Base-by-base conservation (phyloP, 2,888 invertebrate species). In the Drosophila paramelanica region DNA sequence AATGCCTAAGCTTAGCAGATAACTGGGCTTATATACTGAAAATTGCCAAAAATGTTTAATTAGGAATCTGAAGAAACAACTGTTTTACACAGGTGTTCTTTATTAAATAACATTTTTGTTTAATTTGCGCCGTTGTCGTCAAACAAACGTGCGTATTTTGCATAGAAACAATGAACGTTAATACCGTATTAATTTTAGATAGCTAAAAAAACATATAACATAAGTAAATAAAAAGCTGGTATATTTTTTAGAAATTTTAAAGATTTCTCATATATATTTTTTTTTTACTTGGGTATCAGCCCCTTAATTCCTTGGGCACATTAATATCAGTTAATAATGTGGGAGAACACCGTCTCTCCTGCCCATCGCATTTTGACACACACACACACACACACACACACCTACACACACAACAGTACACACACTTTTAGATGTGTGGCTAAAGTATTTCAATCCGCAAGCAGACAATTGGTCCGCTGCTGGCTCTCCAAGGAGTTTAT, bases 401-500 rank as follows among this genome's bases (percentile, higher is more conserved):
- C n/a, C n/a, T n/a, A 64, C 17, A 17, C 17, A 17, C 17, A 17
- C 17, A 17, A 17, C 17, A 67, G 8, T 27, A 69, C 50, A 50
- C 52, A 45, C 59, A 61, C 42, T 45, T 46, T 57, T 25, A 41
- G 41, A 52, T 17, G 33, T 53, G 47, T 31, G 52, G 47, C 36
- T 41, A 13, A 59, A 60, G 73, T 47, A 59, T 68, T 74, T 59
- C 60, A 76, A 76, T 68, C 68, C 57, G 47, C n/a, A 33, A 39
- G 68, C 87, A 87, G 79, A 74, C 84, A 87, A 81, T 83, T 86
- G 81, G 75, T 81, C 67, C 75, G 57, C 57, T 74, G 59, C 45
- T 57, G 64, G 23, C 59, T 88, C 80, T 72, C 89, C 68, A 82
- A 80, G 82, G 89, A 89, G 75, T 86, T 74, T 76, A 85, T 88